These are phyloP conservation scores for Chrysopa pallens DNA, from an alignment of 1,140 invertebrate species.

Conservation along the genomic window DNA sequence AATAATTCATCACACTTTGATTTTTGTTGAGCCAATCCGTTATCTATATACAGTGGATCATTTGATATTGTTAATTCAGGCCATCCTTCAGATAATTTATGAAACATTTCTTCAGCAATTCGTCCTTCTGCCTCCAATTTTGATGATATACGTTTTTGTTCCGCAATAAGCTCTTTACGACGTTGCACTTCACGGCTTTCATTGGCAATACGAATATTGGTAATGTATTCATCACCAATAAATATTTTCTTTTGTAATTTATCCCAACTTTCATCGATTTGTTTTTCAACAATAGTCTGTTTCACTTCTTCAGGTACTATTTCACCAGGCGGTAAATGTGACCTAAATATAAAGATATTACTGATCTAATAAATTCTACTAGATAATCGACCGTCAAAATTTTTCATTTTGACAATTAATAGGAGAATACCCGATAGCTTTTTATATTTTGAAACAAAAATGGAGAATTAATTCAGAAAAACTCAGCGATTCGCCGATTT, in stretches of 20 bases:
- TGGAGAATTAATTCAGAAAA: too few relatives aligned
- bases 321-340: conserved; percentile 8
- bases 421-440: too few relatives aligned
- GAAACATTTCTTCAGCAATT: conserved; percentile 43
- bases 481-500: too few relatives aligned
- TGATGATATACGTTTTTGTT: conserved; percentile 27
- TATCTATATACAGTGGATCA: conserved; percentile 60
- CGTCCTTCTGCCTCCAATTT: conserved; percentile 47
- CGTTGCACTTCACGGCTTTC: conserved; percentile 45
- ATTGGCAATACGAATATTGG: conserved; percentile 52
- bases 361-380: too few relatives aligned
- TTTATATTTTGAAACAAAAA: too few relatives aligned
- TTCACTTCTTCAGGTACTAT: conserved; percentile 13
- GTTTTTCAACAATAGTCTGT: conserved; percentile 30
- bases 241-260: conserved; percentile 35
- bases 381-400: too few relatives aligned
- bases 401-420: too few relatives aligned
- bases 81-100: conserved; percentile 57
- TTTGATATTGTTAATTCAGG: conserved; percentile 44
- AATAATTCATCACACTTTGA: conserved; percentile 50
- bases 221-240: conserved; percentile 51
- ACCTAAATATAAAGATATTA: too few relatives aligned
- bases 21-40: conserved; percentile 52
- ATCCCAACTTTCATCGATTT: conserved; percentile 34
- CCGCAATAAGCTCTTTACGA: conserved; percentile 25